Conservation (phyloP, 1,140 invertebrate species). For the Halyomorpha halys region DNA sequence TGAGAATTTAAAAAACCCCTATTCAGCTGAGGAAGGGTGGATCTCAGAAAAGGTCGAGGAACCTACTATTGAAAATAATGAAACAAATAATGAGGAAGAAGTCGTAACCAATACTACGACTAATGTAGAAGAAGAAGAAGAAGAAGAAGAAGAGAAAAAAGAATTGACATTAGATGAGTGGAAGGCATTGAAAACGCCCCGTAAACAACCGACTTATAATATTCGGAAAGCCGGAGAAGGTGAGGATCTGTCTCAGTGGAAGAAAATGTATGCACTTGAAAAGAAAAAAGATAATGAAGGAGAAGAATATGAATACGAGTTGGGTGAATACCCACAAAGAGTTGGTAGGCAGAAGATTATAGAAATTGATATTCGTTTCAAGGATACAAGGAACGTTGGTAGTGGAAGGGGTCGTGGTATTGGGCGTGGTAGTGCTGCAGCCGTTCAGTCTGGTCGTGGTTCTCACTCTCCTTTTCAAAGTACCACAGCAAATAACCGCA, state of each 20-base stretch:
- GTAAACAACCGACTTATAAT: slow-evolving; percentile 70
- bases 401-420: slow-evolving; percentile 36
- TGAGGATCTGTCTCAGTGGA: slow-evolving; percentile 80
- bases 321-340: slow-evolving; percentile 17
- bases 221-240: slow-evolving; percentile 84
- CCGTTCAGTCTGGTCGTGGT: not conserved
- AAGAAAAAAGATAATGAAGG: slow-evolving; percentile 54
- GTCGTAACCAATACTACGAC: not conserved
- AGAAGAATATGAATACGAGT: slow-evolving; percentile 17
- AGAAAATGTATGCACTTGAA: slow-evolving; percentile 74
- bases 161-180: slow-evolving; percentile 68
- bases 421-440: slow-evolving; percentile 32
- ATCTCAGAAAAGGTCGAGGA: slow-evolving; percentile 27
- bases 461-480: not conserved
- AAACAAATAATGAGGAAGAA: not conserved
- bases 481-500: no score
- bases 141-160: slow-evolving; percentile 41
- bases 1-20: not conserved
- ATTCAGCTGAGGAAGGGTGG: not conserved
- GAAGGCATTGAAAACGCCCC: slow-evolving; percentile 62
- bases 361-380: slow-evolving; percentile 82
- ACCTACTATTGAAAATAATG: slow-evolving; percentile 36
- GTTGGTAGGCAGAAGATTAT: slow-evolving; percentile 52
- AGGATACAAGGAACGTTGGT: slow-evolving; percentile 46
- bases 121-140: slow-evolving; percentile 29